Evolutionary conservation across 2,888 invertebrate species (phyloP), one percentile per base, ranked within the genome.

Genomic region (Erynnis tages): DNA sequence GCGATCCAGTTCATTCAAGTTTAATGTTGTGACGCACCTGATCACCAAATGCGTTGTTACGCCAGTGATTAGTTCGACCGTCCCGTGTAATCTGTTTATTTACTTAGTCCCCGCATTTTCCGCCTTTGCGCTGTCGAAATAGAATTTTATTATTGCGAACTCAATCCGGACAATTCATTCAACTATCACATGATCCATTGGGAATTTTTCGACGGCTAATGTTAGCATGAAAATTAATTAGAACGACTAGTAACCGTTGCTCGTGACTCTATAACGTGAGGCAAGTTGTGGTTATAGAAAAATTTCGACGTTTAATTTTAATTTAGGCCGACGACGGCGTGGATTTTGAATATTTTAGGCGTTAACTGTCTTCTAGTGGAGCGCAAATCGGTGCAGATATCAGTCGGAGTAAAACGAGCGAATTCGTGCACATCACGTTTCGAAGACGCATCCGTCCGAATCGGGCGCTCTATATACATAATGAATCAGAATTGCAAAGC

Each of bases 401-500:
- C 14, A 47, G 38, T 30, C 32, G 30, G 23, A 27, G 34, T 25
- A 35, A 34, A 35, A 34, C 53, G 52, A 54, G 56, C 48, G 48
- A 48, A 48, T 47, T 48, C 48, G 48, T 32, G 43, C 38, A 54
- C 41, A 49, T 54, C 54, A 48, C 44, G 54, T 57, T 47, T 49
- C 55, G 54, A 65, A 57, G 59, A 63, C 61, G 66, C 62, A 57
- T 57, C 56, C 55, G 54, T 53, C 54, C 58, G 53, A 49, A 46
- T 54, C 55, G 61, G 50, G 54, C 40, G 56, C 49, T 52, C 52
- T 50, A 50, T 56, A 53, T 61, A 60, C 62, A 60, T 60, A 62
- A 63, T 61, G 67, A 70, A 79, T 78, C 72, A 74, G 76, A 73
- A 76, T 77, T 79, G 79, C 79, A 76, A 78, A 79, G 72, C 72